Evolutionary conservation across 2,888 invertebrate genomes (phyloP), one percentile per base, ranked within the genome.

Genomic region (Portevinia maculata): DNA sequence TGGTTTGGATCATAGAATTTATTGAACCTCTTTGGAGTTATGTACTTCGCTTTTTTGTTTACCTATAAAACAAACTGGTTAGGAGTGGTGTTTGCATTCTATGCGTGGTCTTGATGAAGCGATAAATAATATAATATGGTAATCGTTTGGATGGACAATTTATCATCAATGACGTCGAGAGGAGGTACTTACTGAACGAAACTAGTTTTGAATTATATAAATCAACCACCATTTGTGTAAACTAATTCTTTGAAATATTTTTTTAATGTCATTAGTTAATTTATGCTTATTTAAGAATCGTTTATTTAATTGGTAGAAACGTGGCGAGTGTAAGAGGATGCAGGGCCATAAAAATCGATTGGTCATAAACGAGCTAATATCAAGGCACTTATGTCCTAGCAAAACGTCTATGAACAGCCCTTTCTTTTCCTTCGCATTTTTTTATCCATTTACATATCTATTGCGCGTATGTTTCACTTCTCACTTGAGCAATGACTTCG

Each of bases 1-100:
- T 62, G 48, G 62, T 62, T 62, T 46, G 21, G 32, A n/a, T n/a
- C n/a, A n/a, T 15, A 9, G 34, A 34, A 50, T 50, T 50, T 39
- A 50, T 50, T 32, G 19, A 6, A 39, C 2, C 21, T 24, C 13
- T 24, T 24, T 24, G 24, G 2, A 24, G 2, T 24, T 24, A 24
- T 24, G 2, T 24, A 24, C 24, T 24, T 57, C 28, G 9, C 13
- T 39, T 39, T 8, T 37, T 7, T 39, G 39, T 15, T 15, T 21
- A 21, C 19, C 3, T 9, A 48, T 39, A 41, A 41, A 13, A 6
- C 15, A 34, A 64, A 64, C 64, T 48, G 37, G 64, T 50, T 64
- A 13, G 11, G 28, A 17, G 28, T 7, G 34, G 64, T 50, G 50
- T 48, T 6, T 13, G 9, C 4, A 57, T 28, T 57, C 24, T 24